A percentile compares a stretch with the other conserved stretches of the same genome.
Evolutionary conservation across 1,140 invertebrate genomes (phyloP).

Genomic region (Macrocentrus cingulum): DNA sequence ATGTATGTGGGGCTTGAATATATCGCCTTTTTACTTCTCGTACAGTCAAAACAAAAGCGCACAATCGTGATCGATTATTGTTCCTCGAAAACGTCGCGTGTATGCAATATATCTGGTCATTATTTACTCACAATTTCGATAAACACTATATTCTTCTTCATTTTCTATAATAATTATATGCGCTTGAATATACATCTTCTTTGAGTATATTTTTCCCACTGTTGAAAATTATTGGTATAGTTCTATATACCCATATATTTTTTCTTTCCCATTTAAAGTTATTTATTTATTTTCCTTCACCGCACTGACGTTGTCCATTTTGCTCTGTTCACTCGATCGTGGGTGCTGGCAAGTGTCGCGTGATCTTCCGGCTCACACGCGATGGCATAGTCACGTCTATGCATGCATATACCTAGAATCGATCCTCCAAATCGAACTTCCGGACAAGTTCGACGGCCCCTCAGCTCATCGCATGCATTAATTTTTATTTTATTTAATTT

Average conservation of each 20-base stretch:
- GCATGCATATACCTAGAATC: slow-evolving; percentile 9
- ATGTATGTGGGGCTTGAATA: neutral
- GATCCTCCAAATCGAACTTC: slow-evolving; percentile 26
- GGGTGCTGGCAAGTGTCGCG: slow-evolving; percentile 7
- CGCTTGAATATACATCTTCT: too few relatives aligned
- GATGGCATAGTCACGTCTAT: slow-evolving; percentile 7
- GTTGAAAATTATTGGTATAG: too few relatives aligned
- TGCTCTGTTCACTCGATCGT: neutral
- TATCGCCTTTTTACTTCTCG: slow-evolving; percentile 8
- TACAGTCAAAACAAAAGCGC: slow-evolving; percentile 32
- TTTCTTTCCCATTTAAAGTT: too few relatives aligned
- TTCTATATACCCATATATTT: too few relatives aligned
- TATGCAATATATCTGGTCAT: neutral
- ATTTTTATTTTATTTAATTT: slow-evolving; percentile 6
- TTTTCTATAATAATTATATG: neutral
- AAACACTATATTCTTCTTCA: neutral
- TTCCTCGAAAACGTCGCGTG: slow-evolving; percentile 12
- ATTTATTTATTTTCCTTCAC: slow-evolving; percentile 6
- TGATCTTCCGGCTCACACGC: slow-evolving; percentile 14
- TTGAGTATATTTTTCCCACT: too few relatives aligned
- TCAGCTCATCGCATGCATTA: slow-evolving; percentile 19
- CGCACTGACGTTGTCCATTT: neutral
- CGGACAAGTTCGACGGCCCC: slow-evolving; percentile 26
- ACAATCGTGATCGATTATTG: slow-evolving; percentile 18
- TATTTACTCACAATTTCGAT: slow-evolving; percentile 12